Evolutionary conservation across 2,113 vertebrate species (phyloP).

Genomic region (Agapornis roseicollis): DNA sequence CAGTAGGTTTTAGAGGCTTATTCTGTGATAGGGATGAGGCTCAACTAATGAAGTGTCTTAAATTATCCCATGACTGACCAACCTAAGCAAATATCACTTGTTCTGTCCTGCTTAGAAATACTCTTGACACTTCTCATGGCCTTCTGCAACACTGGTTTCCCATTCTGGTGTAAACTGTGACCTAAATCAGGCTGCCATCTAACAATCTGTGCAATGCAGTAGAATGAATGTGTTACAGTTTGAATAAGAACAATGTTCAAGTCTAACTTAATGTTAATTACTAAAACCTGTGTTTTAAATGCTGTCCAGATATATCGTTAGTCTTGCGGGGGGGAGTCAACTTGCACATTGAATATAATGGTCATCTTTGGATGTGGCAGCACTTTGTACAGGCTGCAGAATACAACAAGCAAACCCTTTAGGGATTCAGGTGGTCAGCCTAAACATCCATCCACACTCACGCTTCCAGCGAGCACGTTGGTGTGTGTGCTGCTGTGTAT

Average conservation of each 20-base stretch:
- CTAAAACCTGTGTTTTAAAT: background rate
- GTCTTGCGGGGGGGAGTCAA: background rate
- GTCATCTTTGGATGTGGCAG: background rate
- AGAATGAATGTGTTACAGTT: background rate
- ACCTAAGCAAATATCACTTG: background rate
- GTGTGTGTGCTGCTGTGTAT: rapidly evolving
- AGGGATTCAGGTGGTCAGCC: background rate
- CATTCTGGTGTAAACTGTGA: background rate
- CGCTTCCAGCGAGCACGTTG: background rate
- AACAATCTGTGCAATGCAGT: background rate
- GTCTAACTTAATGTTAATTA: background rate
- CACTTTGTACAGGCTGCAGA: background rate
- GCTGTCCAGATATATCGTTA: background rate
- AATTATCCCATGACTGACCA: background rate
- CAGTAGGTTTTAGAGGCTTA: background rate
- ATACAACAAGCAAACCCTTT: rapidly evolving
- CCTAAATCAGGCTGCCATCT: background rate
- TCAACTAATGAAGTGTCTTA: background rate
- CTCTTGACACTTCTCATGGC: background rate
- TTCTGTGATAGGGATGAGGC: background rate
- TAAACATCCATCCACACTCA: rapidly evolving
- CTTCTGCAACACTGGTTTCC: background rate
- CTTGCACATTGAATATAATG: background rate
- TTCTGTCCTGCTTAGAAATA: background rate
- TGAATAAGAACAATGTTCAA: background rate